Base-by-base conservation (phyloP, 1,140 invertebrate genomes). In the Aphelenchoides avenae region DNA sequence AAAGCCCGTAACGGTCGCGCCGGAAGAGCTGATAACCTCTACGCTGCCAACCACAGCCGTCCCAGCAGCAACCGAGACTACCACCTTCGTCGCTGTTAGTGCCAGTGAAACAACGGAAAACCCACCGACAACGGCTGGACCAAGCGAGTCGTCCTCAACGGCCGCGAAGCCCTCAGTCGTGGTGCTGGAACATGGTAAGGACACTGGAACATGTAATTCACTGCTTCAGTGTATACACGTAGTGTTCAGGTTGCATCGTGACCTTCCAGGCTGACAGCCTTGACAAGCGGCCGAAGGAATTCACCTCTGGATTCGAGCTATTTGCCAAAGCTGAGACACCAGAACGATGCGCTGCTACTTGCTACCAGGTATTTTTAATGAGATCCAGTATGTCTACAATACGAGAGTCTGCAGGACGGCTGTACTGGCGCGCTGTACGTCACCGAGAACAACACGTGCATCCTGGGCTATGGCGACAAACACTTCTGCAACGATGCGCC, bases 181-280 rank as follows among this genome's bases (percentile, higher is more conserved):
- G n/a, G n/a, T n/a, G n/a, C n/a, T n/a, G n/a, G n/a, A n/a, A n/a
- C n/a, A n/a, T n/a, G n/a, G n/a, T n/a, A n/a, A n/a, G n/a, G n/a
- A n/a, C n/a, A n/a, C n/a, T n/a, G n/a, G n/a, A n/a, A n/a, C n/a
- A n/a, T n/a, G n/a, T n/a, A n/a, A n/a, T n/a, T n/a, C n/a, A n/a
- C n/a, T n/a, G n/a, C n/a, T n/a, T n/a, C n/a, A n/a, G n/a, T n/a
- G n/a, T n/a, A n/a, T n/a, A n/a, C n/a, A n/a, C n/a, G 2, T 44
- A 15, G 24, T 26, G n/a, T 13, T 13, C 15, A 54, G 61, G 62
- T 37, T 63, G 61, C 34, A 41, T 63, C 24, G 50, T 64, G 24
- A 63, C 61, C 5, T 63, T 63, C 61, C 59, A 63, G 51, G 58
- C 52, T n/a, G 59, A 53, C 7, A 13, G 48, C 20, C 41, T 63